These are phyloP conservation scores for Buathra laborator DNA, from an alignment of 2,888 invertebrate species.

Conservation along the genomic window DNA sequence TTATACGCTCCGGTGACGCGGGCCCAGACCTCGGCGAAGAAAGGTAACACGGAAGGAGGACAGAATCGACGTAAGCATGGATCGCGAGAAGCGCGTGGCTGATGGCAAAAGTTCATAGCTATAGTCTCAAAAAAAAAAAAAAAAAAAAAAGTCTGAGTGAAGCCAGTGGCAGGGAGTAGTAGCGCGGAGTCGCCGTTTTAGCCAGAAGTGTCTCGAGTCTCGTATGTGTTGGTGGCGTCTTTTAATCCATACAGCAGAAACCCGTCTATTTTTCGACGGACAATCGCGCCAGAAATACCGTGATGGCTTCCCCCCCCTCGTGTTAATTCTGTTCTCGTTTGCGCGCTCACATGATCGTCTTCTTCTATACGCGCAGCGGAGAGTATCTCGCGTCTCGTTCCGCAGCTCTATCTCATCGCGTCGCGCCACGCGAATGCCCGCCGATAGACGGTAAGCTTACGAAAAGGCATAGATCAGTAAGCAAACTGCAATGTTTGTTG, in stretches of 20 bases:
- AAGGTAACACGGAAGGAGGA: slow-evolving; percentile 67
- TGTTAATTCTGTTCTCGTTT: slow-evolving; percentile 80
- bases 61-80: slow-evolving; percentile 53
- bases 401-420: not conserved
- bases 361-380: slow-evolving; percentile 65
- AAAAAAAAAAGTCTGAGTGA: slow-evolving; percentile 39
- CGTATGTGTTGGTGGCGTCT: slow-evolving; percentile 75
- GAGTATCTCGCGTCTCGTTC: slow-evolving; percentile 20
- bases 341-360: slow-evolving; percentile 76
- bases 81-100: slow-evolving; percentile 33
- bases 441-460: not conserved
- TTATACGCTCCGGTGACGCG: slow-evolving; percentile 52
- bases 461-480: not conserved
- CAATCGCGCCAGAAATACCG: slow-evolving; percentile 84
- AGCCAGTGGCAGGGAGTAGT: slow-evolving; percentile 31
- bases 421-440: not conserved
- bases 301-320: slow-evolving; percentile 79
- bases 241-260: slow-evolving; percentile 82
- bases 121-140: not conserved
- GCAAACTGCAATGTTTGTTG: too few relatives aligned
- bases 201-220: slow-evolving; percentile 52
- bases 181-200: slow-evolving; percentile 41
- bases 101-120: not conserved
- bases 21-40: slow-evolving; percentile 60
- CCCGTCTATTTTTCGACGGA: slow-evolving; percentile 84